Percentiles rank a stretch among this genome's conserved stretches.
These are phyloP conservation scores for Manduca sexta DNA, from an alignment of 1,140 invertebrate species.

Conservation along the genomic window DNA sequence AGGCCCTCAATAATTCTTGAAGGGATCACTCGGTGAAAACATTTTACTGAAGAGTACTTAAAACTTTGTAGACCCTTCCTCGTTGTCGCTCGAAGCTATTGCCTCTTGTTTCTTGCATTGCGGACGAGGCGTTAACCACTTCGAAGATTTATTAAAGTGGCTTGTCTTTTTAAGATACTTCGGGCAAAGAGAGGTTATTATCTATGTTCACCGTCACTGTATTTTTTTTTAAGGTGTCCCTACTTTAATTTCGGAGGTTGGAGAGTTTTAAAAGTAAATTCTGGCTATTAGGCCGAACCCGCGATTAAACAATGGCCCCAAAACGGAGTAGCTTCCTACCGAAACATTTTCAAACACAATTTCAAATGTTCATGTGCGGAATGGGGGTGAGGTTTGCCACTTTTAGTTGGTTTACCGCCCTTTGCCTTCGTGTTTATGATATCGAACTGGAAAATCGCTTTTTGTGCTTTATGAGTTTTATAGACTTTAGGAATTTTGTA, in stretches of 20 bases:
- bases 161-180: conserved; percentile 43
- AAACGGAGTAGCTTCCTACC: conserved; percentile 5
- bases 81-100: conserved; percentile 34
- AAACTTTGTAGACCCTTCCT: conserved; percentile 33
- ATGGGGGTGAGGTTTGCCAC: conserved; percentile 8
- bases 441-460: no score
- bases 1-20: conserved; percentile 23
- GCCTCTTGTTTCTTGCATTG: conserved; percentile 35
- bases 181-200: conserved; percentile 40
- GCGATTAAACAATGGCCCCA: conserved; percentile 6
- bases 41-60: conserved; percentile 42
- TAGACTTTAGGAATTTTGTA: no score
- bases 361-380: conserved; percentile 12
- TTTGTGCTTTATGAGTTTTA: no score
- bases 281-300: conserved; percentile 11
- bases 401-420: conserved; percentile 5
- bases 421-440: not conserved
- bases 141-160: conserved; percentile 47
- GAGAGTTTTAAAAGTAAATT: conserved; percentile 23
- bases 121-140: conserved; percentile 42
- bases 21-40: conserved; percentile 33
- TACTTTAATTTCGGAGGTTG: conserved; percentile 25
- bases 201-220: conserved; percentile 31
- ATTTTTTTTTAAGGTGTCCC: conserved; percentile 23
- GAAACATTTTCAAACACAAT: conserved; percentile 13